Evolutionary conservation across 2,888 invertebrate genomes (phyloP).

Genomic region (Caenorhabditis imperialis): DNA sequence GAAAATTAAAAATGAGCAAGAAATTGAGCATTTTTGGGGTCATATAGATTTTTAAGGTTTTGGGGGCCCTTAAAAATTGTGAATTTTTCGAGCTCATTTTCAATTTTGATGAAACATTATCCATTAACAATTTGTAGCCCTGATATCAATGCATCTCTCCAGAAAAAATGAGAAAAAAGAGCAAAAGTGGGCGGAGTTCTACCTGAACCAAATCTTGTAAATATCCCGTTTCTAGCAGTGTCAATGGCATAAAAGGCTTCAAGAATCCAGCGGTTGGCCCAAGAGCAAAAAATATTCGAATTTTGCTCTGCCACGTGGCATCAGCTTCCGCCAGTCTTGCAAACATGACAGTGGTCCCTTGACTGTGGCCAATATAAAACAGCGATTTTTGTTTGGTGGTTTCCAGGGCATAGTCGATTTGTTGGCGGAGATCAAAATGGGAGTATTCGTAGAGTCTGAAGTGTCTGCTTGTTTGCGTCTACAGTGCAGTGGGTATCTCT

Average conservation of each 20-base stretch:
- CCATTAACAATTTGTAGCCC: too few species aligned
- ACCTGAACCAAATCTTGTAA: conserved; percentile 33
- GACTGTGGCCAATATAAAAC: conserved; percentile 52
- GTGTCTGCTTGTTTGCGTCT: not conserved
- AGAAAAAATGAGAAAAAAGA: too few species aligned
- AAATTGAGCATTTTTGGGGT: too few species aligned
- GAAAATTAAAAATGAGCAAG: too few species aligned
- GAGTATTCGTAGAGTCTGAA: conserved; percentile 44
- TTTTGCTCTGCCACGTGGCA: conserved; percentile 39
- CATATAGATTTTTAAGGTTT: too few species aligned
- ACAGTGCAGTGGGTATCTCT: too few species aligned
- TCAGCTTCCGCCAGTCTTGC: conserved; percentile 42
- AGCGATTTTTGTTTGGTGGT: conserved; percentile 30
- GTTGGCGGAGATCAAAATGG: conserved; percentile 35
- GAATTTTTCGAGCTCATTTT: not conserved
- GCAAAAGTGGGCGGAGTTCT: too few species aligned
- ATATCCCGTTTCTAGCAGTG: conserved; percentile 8
- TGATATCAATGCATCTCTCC: too few species aligned
- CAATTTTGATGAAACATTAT: too few species aligned
- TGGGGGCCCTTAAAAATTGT: not conserved
- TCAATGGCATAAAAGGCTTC: conserved; percentile 33
- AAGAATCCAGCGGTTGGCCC: conserved; percentile 52
- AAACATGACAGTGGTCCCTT: conserved; percentile 52
- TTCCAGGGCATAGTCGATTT: conserved; percentile 51
- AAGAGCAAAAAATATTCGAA: conserved; percentile 47